Evolutionary conservation across 2,113 vertebrate genomes (phyloP).

Genomic region (Phaethon lepturus): DNA sequence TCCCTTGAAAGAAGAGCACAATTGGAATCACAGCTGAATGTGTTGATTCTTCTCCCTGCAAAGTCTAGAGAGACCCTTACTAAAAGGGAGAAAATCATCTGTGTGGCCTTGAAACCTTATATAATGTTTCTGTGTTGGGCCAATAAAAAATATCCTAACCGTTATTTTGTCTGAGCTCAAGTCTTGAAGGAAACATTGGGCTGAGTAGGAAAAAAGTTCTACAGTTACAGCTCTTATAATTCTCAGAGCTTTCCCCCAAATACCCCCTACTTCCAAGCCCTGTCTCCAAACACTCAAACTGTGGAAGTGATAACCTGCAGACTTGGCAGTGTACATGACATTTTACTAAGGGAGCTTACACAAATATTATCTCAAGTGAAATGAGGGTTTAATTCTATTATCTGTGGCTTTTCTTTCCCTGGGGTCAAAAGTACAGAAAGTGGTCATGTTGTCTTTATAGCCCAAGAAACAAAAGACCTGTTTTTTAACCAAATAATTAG

Average conservation of each 20-base stretch:
- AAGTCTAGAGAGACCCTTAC: slow-evolving; percentile 4
- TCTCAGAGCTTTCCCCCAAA: slow-evolving; percentile 60
- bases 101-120: slow-evolving; percentile 70
- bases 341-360: slow-evolving; percentile 81
- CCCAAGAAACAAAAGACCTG: slow-evolving; percentile 66
- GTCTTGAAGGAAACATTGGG: slow-evolving; percentile 55
- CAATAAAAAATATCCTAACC: slow-evolving; percentile 69
- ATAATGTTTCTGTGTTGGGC: slow-evolving; percentile 55
- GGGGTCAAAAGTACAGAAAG: slow-evolving; percentile 84
- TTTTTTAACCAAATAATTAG: slow-evolving; percentile 73
- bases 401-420: slow-evolving; percentile 81
- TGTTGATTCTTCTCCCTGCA: slow-evolving; percentile 27
- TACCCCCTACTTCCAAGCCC: slow-evolving; percentile 67
- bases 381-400: slow-evolving; percentile 89
- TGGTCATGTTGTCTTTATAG: slow-evolving; percentile 71
- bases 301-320: slow-evolving; percentile 74
- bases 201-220: slow-evolving; percentile 59
- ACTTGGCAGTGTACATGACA: slow-evolving; percentile 75
- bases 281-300: slow-evolving; percentile 62
- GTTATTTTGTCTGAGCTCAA: slow-evolving; percentile 52
- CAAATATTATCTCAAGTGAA: slow-evolving; percentile 86
- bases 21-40: slow-evolving; percentile 24
- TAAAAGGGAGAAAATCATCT: background rate
- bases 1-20: slow-evolving; percentile 14
- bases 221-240: slow-evolving; percentile 52